Conservation (phyloP, 2,113 vertebrate species). For the Hippocampus guttulatus region DNA sequence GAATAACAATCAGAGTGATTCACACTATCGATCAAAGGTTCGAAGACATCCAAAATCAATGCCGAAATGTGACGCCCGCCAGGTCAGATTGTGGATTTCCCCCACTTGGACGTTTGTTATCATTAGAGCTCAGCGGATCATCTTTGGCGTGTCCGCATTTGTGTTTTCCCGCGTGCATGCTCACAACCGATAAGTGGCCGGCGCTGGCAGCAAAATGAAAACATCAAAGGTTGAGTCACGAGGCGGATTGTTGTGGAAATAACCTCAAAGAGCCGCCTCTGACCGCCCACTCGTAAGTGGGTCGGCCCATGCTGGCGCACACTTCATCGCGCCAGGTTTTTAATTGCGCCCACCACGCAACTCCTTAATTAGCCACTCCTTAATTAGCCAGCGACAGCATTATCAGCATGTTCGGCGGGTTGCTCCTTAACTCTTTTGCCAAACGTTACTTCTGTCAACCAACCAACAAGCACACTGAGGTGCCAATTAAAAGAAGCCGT, state of each 20-base stretch:
- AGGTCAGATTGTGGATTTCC: background rate
- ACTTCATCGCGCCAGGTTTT: constrained; percentile 57
- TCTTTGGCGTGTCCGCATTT: background rate
- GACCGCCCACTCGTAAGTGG: constrained; percentile 42
- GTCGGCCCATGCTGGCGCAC: constrained; percentile 42
- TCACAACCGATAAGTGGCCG: constrained; percentile 18
- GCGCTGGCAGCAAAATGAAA: constrained; percentile 23
- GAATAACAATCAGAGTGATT: background rate
- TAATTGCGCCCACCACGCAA: constrained; percentile 56
- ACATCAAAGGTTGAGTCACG: constrained; percentile 35
- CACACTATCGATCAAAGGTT: background rate
- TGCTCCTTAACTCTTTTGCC: constrained; percentile 27
- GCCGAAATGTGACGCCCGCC: background rate
- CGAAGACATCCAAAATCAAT: background rate
- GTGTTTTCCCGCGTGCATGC: constrained; percentile 1
- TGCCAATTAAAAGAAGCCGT: constrained; percentile 61
- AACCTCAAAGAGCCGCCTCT: constrained; percentile 42
- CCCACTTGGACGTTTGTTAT: constrained; percentile 35
- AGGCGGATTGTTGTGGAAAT: constrained; percentile 32
- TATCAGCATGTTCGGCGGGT: constrained; percentile 41
- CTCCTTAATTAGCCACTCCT: constrained; percentile 61
- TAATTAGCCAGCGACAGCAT: constrained; percentile 62
- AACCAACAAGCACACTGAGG: constrained; percentile 48
- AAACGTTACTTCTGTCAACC: constrained; percentile 58
- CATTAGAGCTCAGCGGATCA: constrained; percentile 7